phyloP scores from a whole-genome alignment of 2,888 invertebrate genomes.

The Ophion costatus region DNA sequence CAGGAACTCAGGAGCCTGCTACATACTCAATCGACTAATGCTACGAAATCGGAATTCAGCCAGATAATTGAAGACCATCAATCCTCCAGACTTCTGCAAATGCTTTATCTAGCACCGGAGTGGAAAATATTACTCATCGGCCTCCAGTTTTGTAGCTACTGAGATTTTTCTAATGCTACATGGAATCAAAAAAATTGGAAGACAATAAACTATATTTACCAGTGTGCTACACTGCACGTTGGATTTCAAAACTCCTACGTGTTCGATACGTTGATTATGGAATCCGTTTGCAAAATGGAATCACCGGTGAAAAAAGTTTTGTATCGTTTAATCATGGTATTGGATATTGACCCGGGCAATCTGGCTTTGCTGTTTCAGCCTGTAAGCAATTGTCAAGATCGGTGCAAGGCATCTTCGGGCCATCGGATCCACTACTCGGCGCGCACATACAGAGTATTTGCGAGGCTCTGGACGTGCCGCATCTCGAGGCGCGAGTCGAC shows the following conservation, averaged over 20 bases:
- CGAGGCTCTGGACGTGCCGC: slow-evolving; percentile 95
- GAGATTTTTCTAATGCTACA: background rate
- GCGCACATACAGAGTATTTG: slow-evolving; percentile 95
- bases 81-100: too few species aligned
- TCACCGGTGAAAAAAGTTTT: background rate
- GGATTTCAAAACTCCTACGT: background rate
- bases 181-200: background rate
- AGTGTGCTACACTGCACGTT: too few species aligned
- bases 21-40: too few species aligned
- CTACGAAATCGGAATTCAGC: too few species aligned
- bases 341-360: background rate
- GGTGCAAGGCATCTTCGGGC: slow-evolving; percentile 94
- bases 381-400: slow-evolving; percentile 93
- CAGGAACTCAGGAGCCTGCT: too few species aligned
- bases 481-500: slow-evolving; percentile 91
- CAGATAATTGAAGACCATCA: too few species aligned
- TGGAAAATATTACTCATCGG: too few species aligned
- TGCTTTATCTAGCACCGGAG: too few species aligned
- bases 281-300: background rate
- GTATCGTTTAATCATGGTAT: too few species aligned
- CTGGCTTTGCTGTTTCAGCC: slow-evolving; percentile 85
- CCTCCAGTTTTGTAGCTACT: too few species aligned
- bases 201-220: too few species aligned
- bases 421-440: slow-evolving; percentile 92
- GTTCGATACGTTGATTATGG: background rate